phyloP scores from a whole-genome alignment of 2,113 vertebrate species.

The Ceuthmochares aereus region DNA sequence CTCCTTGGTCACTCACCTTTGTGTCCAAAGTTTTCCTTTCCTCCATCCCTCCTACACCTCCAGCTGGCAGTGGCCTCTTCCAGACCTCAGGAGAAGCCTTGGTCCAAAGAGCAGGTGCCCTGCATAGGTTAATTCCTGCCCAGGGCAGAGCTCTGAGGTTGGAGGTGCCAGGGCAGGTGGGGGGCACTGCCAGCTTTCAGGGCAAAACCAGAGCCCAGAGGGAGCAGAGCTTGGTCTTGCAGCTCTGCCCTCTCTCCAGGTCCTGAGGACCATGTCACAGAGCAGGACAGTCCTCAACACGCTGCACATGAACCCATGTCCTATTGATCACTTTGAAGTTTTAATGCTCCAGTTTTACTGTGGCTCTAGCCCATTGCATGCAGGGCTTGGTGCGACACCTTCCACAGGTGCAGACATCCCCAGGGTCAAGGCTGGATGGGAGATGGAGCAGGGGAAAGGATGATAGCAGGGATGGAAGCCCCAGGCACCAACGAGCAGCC shows the following conservation, averaged over 20 bases:
- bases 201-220: not conserved
- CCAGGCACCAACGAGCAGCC: not conserved
- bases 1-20: not conserved
- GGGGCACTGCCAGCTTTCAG: not conserved
- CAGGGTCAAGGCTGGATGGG: not conserved
- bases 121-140: not conserved
- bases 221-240: not conserved
- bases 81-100: not conserved
- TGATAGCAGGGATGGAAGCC: not conserved
- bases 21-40: not conserved
- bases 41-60: not conserved
- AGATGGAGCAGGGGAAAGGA: not conserved
- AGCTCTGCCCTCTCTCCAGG: not conserved
- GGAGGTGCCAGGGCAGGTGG: not conserved
- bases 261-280: not conserved
- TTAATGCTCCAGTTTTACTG: not conserved
- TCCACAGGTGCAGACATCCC: not conserved
- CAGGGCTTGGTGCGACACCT: not conserved
- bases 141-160: not conserved
- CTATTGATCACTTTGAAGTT: not conserved
- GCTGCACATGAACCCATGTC: rapidly evolving
- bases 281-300: rapidly evolving
- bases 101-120: not conserved
- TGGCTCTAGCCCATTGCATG: not conserved
- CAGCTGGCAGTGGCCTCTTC: not conserved